Conservation (phyloP, 2,113 vertebrate genomes). For the Laterallus jamaicensis region DNA sequence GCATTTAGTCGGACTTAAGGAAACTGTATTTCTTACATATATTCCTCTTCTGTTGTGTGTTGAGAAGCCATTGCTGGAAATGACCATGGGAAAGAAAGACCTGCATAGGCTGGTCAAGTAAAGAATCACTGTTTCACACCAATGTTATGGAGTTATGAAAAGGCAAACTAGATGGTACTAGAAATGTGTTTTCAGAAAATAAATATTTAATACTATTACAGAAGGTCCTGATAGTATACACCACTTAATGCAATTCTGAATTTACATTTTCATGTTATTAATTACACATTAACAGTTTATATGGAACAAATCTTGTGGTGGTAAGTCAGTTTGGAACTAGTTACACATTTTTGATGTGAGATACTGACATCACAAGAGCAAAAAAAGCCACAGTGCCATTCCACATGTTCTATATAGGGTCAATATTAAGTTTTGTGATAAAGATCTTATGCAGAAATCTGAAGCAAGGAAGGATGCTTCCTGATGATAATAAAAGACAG, state of each 20-base stretch:
- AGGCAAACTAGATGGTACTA: not conserved
- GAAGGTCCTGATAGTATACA: not conserved
- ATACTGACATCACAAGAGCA: not conserved
- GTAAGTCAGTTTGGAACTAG: not conserved
- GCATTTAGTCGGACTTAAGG: not conserved
- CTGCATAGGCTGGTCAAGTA: not conserved
- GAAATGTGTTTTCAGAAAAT: not conserved
- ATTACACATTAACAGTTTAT: not conserved
- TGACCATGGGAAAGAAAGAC: not conserved
- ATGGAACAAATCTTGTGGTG: not conserved
- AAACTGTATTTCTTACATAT: not conserved
- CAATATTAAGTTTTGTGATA: not conserved
- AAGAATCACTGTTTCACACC: not conserved
- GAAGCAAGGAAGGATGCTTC: not conserved
- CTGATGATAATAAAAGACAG: not conserved
- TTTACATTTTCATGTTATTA: not conserved
- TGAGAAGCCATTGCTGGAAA: not conserved
- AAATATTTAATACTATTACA: not conserved
- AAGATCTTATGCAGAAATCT: not conserved
- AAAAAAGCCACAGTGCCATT: not conserved
- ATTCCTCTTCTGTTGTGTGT: not conserved
- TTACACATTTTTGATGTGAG: not conserved
- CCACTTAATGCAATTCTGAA: not conserved
- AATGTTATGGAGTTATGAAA: not conserved
- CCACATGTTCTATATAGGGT: fast-evolving